Evolutionary conservation across 1,140 invertebrate genomes (phyloP).

Genomic region (Hetaerina americana): DNA sequence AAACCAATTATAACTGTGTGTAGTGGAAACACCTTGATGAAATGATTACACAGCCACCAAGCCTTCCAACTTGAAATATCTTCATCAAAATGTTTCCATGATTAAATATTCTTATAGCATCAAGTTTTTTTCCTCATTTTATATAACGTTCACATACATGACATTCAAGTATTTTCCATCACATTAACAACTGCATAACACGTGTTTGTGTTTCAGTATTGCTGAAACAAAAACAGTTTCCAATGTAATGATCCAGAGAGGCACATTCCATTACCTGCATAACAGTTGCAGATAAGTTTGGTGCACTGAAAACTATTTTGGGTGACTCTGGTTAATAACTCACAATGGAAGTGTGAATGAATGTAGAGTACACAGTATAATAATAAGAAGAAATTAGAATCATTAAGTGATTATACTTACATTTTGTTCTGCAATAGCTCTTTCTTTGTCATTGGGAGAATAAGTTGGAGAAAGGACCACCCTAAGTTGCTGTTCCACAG

Average conservation of each 20-base stretch:
- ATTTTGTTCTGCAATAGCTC: constrained; percentile 75
- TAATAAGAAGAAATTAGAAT: background rate
- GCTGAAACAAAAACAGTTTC: background rate
- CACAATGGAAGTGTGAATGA: background rate
- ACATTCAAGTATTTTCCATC: background rate
- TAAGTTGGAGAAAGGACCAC: constrained; percentile 66
- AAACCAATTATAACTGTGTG: constrained; percentile 15
- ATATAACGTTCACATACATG: background rate
- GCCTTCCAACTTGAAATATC: constrained; percentile 6
- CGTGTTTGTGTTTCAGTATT: background rate
- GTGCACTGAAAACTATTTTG: background rate
- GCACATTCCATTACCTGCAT: background rate
- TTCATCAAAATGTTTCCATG: constrained; percentile 36
- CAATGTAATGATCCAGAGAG: background rate
- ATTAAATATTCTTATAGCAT: background rate
- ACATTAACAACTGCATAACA: background rate
- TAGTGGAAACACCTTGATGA: constrained; percentile 37
- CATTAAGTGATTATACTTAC: constrained; percentile 48
- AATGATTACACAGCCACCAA: constrained; percentile 25
- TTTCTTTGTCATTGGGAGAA: constrained; percentile 67
- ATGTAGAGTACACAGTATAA: background rate
- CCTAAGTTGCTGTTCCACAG: constrained; percentile 73
- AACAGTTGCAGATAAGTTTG: no score
- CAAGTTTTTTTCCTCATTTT: background rate
- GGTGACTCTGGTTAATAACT: background rate